Conservation (phyloP, 2,113 vertebrate species). For the Typhlomys cinereus region DNA sequence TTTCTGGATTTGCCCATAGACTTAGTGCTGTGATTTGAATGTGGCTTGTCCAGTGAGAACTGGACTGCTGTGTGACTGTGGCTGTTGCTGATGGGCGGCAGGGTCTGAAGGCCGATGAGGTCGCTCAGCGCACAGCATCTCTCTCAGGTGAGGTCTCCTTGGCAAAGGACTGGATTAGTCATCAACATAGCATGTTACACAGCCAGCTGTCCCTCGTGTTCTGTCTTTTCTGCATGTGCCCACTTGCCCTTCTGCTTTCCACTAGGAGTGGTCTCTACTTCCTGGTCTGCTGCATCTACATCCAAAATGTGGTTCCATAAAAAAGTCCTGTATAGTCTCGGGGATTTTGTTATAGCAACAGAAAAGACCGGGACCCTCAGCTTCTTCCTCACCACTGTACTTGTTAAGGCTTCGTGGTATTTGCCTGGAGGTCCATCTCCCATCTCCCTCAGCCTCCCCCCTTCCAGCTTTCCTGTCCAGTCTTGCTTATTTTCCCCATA, state of each 20-base stretch:
- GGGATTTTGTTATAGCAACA: neutral
- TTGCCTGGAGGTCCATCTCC: neutral
- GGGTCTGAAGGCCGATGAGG: neutral
- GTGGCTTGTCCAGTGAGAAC: neutral
- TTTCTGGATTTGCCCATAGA: neutral
- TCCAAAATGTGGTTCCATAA: neutral
- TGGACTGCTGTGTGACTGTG: too few relatives aligned
- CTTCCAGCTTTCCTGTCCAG: neutral
- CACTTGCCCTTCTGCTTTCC: neutral
- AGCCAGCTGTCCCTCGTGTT: neutral
- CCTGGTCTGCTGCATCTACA: neutral
- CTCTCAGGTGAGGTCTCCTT: neutral
- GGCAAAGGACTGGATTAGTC: too few relatives aligned
- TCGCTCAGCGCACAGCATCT: neutral
- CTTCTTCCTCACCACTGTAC: neutral
- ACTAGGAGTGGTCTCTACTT: neutral
- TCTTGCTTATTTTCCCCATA: slow-evolving; percentile 5
- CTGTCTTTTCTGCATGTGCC: neutral
- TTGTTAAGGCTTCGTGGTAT: neutral
- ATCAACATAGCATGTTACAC: neutral
- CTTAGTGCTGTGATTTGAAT: neutral
- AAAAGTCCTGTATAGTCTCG: neutral
- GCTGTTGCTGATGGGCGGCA: neutral
- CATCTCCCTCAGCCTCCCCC: neutral
- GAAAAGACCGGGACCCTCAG: neutral